Evolutionary conservation across 2,113 vertebrate genomes (phyloP).

Genomic region (Saccopteryx leptura): DNA sequence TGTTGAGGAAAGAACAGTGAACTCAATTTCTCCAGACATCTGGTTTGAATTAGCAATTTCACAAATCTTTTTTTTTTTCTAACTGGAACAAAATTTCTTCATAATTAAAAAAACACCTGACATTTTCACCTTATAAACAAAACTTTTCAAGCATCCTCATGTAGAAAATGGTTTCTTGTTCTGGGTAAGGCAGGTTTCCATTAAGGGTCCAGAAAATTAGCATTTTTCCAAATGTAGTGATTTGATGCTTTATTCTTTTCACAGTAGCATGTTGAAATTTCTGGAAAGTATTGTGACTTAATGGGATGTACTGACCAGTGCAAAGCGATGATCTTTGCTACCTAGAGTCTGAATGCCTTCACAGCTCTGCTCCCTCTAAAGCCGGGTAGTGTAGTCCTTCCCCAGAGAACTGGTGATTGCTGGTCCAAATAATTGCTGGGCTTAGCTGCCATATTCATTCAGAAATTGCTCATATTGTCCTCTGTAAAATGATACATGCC

Average conservation of each 20-base stretch:
- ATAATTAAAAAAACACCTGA: neutral
- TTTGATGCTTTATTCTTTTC: neutral
- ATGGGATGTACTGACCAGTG: neutral
- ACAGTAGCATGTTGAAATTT: constrained; percentile 45
- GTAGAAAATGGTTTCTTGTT: constrained; percentile 30
- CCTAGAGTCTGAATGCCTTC: neutral
- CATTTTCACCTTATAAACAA: constrained; percentile 53
- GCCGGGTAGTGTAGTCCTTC: neutral
- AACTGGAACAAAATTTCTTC: constrained; percentile 38
- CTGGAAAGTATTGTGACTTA: constrained; percentile 43
- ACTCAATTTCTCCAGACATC: constrained; percentile 30
- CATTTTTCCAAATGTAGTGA: constrained; percentile 17
- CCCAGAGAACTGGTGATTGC: constrained; percentile 41
- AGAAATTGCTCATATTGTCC: constrained; percentile 72
- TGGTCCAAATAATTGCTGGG: constrained; percentile 64
- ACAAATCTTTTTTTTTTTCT: constrained; percentile 26
- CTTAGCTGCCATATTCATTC: constrained; percentile 74
- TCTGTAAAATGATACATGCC: constrained; percentile 71
- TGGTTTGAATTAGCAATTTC: constrained; percentile 57
- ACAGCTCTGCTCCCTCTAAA: neutral
- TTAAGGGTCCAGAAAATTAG: constrained; percentile 39
- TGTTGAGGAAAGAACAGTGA: neutral
- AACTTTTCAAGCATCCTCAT: neutral
- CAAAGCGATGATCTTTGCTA: neutral
- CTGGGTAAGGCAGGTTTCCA: neutral